Evolutionary conservation across 1,140 invertebrate species (phyloP).

Genomic region (Gryllus bimaculatus): DNA sequence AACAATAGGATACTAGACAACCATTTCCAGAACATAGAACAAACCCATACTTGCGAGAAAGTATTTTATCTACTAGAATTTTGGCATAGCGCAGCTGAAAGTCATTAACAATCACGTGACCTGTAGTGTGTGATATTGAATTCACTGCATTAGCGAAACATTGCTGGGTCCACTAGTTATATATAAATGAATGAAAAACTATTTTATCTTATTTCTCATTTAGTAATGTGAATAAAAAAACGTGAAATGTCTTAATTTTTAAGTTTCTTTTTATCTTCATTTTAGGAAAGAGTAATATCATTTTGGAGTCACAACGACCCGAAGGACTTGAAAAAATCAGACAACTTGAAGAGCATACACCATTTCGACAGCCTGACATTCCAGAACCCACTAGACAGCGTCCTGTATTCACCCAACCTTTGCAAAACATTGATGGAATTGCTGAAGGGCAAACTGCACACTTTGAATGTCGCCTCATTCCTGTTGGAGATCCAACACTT

Average conservation of each 20-base stretch:
- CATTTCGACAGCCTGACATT: slow-evolving; percentile 67
- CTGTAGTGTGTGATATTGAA: too few relatives aligned
- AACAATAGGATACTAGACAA: too few relatives aligned
- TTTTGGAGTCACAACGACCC: slow-evolving; percentile 87
- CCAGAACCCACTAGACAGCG: slow-evolving; percentile 78
- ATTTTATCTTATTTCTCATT: too few relatives aligned
- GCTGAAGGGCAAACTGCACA: slow-evolving; percentile 87
- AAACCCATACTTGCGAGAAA: too few relatives aligned
- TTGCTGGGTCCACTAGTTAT: too few relatives aligned
- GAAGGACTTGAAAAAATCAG: slow-evolving; percentile 92
- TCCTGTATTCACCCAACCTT: slow-evolving; percentile 88
- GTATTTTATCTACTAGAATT: too few relatives aligned
- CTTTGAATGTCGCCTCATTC: slow-evolving; percentile 93
- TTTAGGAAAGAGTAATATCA: slow-evolving; percentile 77
- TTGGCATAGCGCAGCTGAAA: too few relatives aligned
- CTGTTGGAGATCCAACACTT: slow-evolving; percentile 94
- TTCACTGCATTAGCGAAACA: too few relatives aligned
- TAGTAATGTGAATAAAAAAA: too few relatives aligned
- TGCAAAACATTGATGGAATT: slow-evolving; percentile 83
- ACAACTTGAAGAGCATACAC: slow-evolving; percentile 74
- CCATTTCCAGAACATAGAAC: too few relatives aligned
- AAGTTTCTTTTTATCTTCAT: slow-evolving; percentile 13
- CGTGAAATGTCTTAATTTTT: background rate
- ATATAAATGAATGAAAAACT: too few relatives aligned
- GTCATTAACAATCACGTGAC: too few relatives aligned